Base-by-base conservation (phyloP, 1,140 invertebrate species). In the Stenopsyche tienmushanensis region DNA sequence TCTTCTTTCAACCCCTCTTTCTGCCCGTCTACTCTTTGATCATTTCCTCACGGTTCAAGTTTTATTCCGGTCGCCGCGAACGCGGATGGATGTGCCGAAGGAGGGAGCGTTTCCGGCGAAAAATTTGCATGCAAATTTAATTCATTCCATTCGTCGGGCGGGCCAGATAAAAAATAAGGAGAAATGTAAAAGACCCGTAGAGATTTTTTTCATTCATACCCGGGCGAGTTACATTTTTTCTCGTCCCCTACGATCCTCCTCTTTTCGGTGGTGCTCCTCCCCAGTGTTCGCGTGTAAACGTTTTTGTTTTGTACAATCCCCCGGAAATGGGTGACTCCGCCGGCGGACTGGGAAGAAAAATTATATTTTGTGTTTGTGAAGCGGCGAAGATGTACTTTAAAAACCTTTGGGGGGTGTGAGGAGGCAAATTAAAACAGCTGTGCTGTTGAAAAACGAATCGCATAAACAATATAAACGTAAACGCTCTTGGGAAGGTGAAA, bases 121-220 rank as follows among this genome's bases (percentile, higher is more conserved):
- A 55, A 55, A 55, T 55, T 55, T 55, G 52, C 52, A 55, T 55
- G 26, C 52, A 55, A 55, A 55, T 55, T 55, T 55, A 55, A 55
- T 55, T 55, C 52, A 55, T 55, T 55, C 26, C 52, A 17, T 55
- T 39, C 52, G 52, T 39, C 25, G 52, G 24, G 2, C 52, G 26
- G 52, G 26, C 15, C 24, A 55, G 25, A 53, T 26, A 26, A 53
- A 53, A n/a, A 13, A 15, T 24, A 29, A 55, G 18, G 24, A 55
- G 52, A 55, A 55, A 55, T 55, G 52, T 26, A 55, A 55, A 34
- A 34, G 29, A n/a, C 15, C 52, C 10, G 13, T 25, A 15, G 29
- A 17, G 24, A 26, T 39, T 55, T 34, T 55, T 34, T 17, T 18
- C 29, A 7, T 34, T 34, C 29, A n/a, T n/a, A n/a, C n/a, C n/a